Evolutionary conservation across 2,888 invertebrate species (phyloP).

Genomic region (Phalera bucephala): DNA sequence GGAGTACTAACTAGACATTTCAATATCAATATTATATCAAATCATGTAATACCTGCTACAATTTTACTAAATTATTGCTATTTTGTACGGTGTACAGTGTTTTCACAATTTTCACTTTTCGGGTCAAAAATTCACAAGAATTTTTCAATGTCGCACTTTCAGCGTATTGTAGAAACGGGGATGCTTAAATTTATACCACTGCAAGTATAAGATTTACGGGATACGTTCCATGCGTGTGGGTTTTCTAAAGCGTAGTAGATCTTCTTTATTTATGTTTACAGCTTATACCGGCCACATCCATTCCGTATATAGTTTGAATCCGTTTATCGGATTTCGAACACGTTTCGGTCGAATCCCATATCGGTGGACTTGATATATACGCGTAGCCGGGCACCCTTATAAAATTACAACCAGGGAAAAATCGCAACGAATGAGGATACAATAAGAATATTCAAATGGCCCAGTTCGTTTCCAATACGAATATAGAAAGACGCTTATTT

Average conservation of each 20-base stretch:
- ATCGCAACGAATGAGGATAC: conserved; percentile 50
- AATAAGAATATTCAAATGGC: conserved; percentile 51
- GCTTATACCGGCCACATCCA: conserved; percentile 71
- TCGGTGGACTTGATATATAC: conserved; percentile 72
- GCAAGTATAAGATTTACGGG: conserved; percentile 69
- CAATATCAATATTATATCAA: too few species aligned
- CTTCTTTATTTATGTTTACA: conserved; percentile 81
- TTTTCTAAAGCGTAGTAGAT: conserved; percentile 77
- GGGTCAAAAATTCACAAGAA: conserved; percentile 12
- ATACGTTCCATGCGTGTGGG: conserved; percentile 70
- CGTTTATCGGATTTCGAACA: conserved; percentile 80
- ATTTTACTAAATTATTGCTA: too few species aligned
- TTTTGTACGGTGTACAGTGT: too few species aligned
- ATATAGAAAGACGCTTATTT: conserved; percentile 38
- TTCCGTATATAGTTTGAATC: conserved; percentile 73
- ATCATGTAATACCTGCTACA: too few species aligned
- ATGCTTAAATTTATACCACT: conserved; percentile 67
- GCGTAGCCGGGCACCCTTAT: conserved; percentile 54
- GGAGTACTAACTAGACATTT: too few species aligned
- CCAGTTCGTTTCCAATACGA: conserved; percentile 28
- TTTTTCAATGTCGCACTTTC: conserved; percentile 28
- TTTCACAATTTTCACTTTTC: too few species aligned
- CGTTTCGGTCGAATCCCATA: conserved; percentile 67
- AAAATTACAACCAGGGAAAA: conserved; percentile 57
- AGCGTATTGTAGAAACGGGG: conserved; percentile 26